These are phyloP conservation scores for Cantharis rustica DNA, from an alignment of 2,888 invertebrate species.

Conservation along the genomic window DNA sequence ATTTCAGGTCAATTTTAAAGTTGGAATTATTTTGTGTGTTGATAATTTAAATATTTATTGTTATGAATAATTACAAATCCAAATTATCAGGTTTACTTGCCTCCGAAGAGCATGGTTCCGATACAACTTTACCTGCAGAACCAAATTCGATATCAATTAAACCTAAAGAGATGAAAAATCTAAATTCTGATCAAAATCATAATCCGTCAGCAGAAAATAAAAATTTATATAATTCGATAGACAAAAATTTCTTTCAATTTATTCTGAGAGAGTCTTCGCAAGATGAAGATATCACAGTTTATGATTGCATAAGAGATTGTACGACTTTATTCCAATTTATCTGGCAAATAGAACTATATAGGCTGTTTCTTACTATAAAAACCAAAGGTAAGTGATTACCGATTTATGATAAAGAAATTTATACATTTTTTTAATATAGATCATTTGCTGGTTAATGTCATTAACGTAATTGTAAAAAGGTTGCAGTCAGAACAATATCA, in stretches of 20 bases:
- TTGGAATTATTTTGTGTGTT: too few relatives aligned
- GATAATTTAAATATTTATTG: background rate
- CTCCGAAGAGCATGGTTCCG: too few relatives aligned
- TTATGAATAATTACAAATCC: background rate
- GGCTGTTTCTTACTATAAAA: background rate
- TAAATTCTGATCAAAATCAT: background rate
- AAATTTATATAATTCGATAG: background rate
- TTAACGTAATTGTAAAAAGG: background rate
- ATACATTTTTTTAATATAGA: background rate
- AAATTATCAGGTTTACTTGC: background rate
- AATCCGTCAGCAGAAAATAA: background rate
- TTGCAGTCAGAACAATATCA: background rate
- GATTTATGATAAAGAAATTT: background rate
- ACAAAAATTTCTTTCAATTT: background rate
- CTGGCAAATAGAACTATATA: background rate
- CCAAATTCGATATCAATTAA: background rate
- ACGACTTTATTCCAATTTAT: background rate
- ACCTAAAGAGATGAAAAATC: background rate
- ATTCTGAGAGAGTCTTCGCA: background rate
- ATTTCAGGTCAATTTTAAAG: background rate
- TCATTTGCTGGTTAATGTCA: background rate
- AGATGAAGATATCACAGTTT: background rate
- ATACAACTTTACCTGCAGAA: too few relatives aligned
- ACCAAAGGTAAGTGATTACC: background rate
- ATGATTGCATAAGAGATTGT: background rate